A percentile compares a stretch with the other conserved stretches of the same genome.
Evolutionary conservation across 2,888 invertebrate species (phyloP).

Genomic region (Busseola fusca): DNA sequence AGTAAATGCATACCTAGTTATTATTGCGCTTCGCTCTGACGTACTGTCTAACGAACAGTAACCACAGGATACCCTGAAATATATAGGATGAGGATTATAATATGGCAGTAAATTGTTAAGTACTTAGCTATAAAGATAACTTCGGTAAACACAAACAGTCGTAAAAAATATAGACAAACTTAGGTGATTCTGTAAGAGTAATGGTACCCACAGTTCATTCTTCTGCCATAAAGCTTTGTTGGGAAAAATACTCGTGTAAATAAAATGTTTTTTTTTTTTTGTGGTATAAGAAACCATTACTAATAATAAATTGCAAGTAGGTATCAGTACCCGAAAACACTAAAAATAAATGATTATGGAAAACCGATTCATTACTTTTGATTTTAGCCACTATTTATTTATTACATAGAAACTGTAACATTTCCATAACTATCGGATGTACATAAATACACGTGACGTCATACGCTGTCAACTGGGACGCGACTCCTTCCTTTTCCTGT

Average conservation of each 20-base stretch:
- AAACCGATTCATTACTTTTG: conserved; percentile 12
- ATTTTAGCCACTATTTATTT: not conserved
- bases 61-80: not conserved
- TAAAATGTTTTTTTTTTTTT: conserved; percentile 9
- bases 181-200: conserved; percentile 1
- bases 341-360: conserved; percentile 10
- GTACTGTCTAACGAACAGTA: conserved; percentile 6
- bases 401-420: conserved; percentile 20
- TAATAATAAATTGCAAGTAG: not conserved
- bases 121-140: not conserved
- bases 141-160: conserved; percentile 2
- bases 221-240: not conserved
- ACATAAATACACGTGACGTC: conserved; percentile 33
- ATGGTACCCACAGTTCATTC: not conserved
- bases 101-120: not conserved
- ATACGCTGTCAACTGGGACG: conserved; percentile 58
- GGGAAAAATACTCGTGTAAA: not conserved
- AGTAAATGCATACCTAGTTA: conserved; percentile 12
- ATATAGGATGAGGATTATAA: too few relatives aligned
- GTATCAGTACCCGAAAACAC: not conserved
- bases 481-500: conserved; percentile 68
- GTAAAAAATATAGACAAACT: not conserved
- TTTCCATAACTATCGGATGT: conserved; percentile 40
- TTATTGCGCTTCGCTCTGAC: conserved; percentile 29
- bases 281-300: not conserved